Conservation (phyloP, 2,797 vertebrate species). For the Denticeps clupeoides region DNA sequence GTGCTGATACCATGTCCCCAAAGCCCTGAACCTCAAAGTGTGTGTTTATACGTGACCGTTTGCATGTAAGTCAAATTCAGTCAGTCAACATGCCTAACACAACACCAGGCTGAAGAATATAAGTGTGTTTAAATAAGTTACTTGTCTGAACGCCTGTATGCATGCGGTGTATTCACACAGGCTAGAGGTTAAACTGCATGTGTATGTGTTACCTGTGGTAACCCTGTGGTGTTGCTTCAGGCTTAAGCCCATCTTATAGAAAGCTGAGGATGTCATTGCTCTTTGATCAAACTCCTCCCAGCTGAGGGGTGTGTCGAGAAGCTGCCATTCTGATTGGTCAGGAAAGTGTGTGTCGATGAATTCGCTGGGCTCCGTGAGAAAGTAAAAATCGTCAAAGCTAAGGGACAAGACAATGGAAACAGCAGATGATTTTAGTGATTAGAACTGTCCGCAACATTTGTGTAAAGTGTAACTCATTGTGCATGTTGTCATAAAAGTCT, state of each 20-base stretch:
- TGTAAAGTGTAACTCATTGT: neutral
- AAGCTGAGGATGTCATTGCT: constrained; percentile 67
- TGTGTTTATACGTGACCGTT: neutral
- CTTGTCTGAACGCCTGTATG: neutral
- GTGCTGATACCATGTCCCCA: constrained; percentile 21
- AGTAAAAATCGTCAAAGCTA: constrained; percentile 72
- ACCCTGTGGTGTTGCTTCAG: constrained; percentile 55
- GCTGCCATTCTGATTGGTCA: constrained; percentile 64
- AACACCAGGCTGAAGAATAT: too few relatives aligned
- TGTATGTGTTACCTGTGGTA: constrained; percentile 50
- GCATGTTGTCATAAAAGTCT: too few relatives aligned
- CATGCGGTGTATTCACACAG: neutral
- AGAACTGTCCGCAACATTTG: neutral
- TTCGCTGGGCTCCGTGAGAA: constrained; percentile 67
- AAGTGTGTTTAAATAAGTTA: too few relatives aligned
- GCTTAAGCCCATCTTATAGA: constrained; percentile 59
- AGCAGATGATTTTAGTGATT: too few relatives aligned
- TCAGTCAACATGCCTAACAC: too few relatives aligned
- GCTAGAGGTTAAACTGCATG: constrained; percentile 5
- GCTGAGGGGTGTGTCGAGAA: constrained; percentile 46
- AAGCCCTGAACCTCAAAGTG: constrained; percentile 8
- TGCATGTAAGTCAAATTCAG: too few relatives aligned
- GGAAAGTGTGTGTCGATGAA: constrained; percentile 67
- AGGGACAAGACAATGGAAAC: too few relatives aligned
- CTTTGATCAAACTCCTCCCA: constrained; percentile 58